Base-by-base conservation (phyloP, 2,797 vertebrate genomes). In the Hippocampus kuda region DNA sequence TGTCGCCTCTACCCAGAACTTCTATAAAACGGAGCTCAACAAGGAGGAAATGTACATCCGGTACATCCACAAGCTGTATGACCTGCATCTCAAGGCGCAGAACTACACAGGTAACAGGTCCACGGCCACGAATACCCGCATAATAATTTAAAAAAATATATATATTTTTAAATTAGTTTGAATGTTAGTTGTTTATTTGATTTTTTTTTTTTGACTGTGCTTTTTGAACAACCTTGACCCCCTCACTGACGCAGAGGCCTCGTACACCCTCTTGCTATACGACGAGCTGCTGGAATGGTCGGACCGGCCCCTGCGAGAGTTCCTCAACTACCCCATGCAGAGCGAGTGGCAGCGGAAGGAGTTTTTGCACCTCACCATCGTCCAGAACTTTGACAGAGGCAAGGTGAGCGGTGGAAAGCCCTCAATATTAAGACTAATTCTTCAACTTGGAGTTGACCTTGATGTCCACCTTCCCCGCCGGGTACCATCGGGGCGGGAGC, bases 21-120 rank as follows among this genome's bases (percentile, higher is more conserved):
- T 99, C 88, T 99, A 99, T 88, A 99, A 99, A 89, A 98, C 95
- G 0, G 97, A 99, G 80, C 79, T 99, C 82, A 99, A 99, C 87
- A 99, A 99, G 83, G 97, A 99, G 83, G 97, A 99, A 85, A 99
- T 99, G 97, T 99, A 99, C 87, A 98, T 99, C 88, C 95, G 97
- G 53, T 99, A 99, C 87, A 99, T 99, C 70, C 97, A 99, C 90
- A 99, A 99, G 78, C 93, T 99, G 30, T 98, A 98, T 68, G 97
- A 99, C 76, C 90, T 99, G 68, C 97, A 99, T 78, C 85, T 98
- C 84, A 98, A 99, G 91, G 97, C 97, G 34, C 96, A 99, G 77
- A 99, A 99, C 85, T 99, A 95, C 85, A 99, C 96, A 92, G 97
- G 97, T 99, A 92, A 65, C 44, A 6, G 34, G 8, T 7, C 34